A percentile compares a stretch with the other conserved stretches of the same genome.
These are phyloP conservation scores for Chrysina gloriosa DNA, from an alignment of 2,888 invertebrate genomes.

Conservation along the genomic window DNA sequence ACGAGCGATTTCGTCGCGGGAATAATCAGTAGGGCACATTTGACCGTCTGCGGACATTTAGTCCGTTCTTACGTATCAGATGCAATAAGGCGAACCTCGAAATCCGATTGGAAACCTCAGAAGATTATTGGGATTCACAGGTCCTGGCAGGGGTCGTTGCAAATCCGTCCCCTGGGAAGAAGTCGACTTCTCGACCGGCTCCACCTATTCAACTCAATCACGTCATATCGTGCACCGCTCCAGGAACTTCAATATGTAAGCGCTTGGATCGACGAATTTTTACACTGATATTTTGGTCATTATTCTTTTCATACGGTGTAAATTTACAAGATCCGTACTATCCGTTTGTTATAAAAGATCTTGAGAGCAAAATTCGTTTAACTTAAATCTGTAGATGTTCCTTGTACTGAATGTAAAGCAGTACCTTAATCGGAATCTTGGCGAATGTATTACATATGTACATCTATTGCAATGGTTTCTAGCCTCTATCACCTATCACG, in stretches of 20 bases:
- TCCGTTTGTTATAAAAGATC: not conserved
- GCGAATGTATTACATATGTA: no score
- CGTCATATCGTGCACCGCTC: conserved; percentile 27
- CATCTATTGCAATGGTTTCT: no score
- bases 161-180: conserved; percentile 57
- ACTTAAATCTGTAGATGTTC: no score
- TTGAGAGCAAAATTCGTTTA: not conserved
- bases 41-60: conserved; percentile 46
- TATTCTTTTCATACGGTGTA: conserved; percentile 10
- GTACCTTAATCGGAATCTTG: no score
- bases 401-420: no score
- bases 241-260: conserved; percentile 26
- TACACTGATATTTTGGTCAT: conserved; percentile 8
- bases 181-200: conserved; percentile 33
- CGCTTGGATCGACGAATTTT: conserved; percentile 10
- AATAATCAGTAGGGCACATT: conserved; percentile 41
- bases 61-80: conserved; percentile 54
- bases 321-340: not conserved
- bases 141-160: conserved; percentile 53
- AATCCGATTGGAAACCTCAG: conserved; percentile 61
- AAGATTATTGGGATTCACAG: conserved; percentile 61
- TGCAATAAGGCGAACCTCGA: conserved; percentile 59
- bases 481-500: no score
- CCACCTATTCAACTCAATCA: conserved; percentile 35
- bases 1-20: conserved; percentile 27